Conservation (phyloP, 1,140 invertebrate species). For the Bombus affinis region DNA sequence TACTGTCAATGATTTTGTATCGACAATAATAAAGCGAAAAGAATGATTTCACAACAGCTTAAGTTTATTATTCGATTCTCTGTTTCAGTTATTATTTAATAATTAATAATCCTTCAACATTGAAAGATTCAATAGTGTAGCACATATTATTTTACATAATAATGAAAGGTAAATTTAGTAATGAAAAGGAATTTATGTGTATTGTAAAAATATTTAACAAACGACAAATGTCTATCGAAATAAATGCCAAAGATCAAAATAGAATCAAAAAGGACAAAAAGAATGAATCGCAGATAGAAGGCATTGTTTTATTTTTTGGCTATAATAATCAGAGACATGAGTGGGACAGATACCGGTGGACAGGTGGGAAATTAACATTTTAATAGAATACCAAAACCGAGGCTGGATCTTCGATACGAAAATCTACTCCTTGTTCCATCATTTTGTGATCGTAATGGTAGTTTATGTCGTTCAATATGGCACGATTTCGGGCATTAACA, state of each 20-base stretch:
- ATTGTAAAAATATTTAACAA: not conserved
- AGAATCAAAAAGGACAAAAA: conserved; percentile 18
- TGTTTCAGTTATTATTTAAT: not conserved
- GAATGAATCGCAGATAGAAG: not conserved
- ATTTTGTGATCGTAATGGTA: conserved; percentile 75
- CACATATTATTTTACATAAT: not conserved
- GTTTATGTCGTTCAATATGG: conserved; percentile 74
- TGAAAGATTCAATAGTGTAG: not conserved
- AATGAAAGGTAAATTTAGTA: not conserved
- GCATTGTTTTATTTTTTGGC: conserved; percentile 10
- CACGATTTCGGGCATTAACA: conserved; percentile 72
- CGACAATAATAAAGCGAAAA: conserved; percentile 11
- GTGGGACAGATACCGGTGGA: conserved; percentile 11
- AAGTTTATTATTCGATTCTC: not conserved
- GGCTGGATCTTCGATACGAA: conserved; percentile 78
- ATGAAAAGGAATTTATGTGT: not conserved
- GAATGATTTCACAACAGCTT: not conserved
- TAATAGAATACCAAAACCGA: conserved; percentile 64
- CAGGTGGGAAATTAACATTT: not conserved
- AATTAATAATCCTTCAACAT: not conserved
- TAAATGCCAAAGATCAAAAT: not conserved
- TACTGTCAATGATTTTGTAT: not conserved
- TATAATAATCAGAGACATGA: not conserved
- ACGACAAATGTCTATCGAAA: conserved; percentile 18
- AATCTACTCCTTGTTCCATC: conserved; percentile 76